Percentiles rank a stretch among this genome's conserved stretches.
Conservation (phyloP, 1,140 invertebrate species). For the Galleria mellonella region DNA sequence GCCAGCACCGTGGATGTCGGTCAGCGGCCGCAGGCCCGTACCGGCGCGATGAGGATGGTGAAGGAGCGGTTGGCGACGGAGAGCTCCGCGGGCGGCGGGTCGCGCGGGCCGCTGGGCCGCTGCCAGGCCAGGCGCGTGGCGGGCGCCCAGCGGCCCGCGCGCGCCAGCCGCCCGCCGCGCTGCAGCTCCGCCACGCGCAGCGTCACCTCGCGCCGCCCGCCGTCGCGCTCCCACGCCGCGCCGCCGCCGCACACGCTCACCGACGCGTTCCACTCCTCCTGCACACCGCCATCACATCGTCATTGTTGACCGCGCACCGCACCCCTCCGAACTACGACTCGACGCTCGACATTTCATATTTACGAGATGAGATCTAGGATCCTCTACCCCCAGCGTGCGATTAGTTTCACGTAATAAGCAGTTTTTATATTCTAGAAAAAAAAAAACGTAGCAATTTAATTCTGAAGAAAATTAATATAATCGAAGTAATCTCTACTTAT, state of each 20-base stretch:
- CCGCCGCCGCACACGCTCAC: conserved; percentile 16
- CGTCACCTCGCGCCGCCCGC: conserved; percentile 28
- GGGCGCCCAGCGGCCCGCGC: conserved; percentile 27
- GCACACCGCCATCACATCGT: neutral
- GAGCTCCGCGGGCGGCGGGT: conserved; percentile 23
- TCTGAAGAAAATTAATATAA: too few relatives aligned
- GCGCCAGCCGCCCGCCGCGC: conserved; percentile 34
- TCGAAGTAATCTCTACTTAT: too few relatives aligned
- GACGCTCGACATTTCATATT: too few relatives aligned
- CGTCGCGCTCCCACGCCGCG: conserved; percentile 33
- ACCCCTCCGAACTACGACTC: too few relatives aligned
- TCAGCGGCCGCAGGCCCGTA: too few relatives aligned
- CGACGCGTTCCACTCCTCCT: conserved; percentile 25
- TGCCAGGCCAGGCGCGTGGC: conserved; percentile 29
- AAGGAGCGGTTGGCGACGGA: conserved; percentile 58
- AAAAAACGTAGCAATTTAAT: too few relatives aligned
- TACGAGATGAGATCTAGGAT: too few relatives aligned
- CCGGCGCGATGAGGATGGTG: conserved; percentile 41
- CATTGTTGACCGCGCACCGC: neutral
- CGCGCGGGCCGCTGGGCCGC: conserved; percentile 11
- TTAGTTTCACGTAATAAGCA: too few relatives aligned
- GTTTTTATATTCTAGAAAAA: too few relatives aligned
- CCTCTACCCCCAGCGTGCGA: too few relatives aligned
- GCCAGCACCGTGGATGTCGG: too few relatives aligned
- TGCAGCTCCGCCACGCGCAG: conserved; percentile 38